phyloP scores from a whole-genome alignment of 1,140 invertebrate species.

The Leptopilina clavipes region DNA sequence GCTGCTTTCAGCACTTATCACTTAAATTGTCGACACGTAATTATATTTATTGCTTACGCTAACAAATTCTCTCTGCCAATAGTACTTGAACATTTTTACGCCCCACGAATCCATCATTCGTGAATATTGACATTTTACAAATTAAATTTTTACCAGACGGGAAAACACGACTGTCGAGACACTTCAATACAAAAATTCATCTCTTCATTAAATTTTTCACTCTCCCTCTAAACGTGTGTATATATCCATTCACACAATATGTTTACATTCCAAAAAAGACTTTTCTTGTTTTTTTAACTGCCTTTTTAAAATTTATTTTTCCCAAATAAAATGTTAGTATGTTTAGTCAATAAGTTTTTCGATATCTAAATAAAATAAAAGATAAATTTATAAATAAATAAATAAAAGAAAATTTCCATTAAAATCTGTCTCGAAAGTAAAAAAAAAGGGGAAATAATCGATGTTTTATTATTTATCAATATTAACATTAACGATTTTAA shows the following conservation, averaged over 20 bases:
- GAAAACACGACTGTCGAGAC: neutral
- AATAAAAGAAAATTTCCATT: no score
- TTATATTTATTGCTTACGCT: conserved; percentile 1
- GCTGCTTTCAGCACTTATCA: neutral
- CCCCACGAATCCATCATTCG: neutral
- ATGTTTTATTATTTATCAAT: neutral
- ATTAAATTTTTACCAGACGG: conserved; percentile 1
- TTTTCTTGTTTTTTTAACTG: no score
- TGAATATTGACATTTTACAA: neutral
- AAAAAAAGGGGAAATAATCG: neutral
- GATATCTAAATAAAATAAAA: no score
- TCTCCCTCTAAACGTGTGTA: neutral
- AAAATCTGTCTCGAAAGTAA: no score
- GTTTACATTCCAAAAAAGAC: no score
- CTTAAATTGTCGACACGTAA: neutral
- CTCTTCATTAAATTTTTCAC: neutral
- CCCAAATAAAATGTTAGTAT: no score
- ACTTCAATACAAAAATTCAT: conserved; percentile 2
- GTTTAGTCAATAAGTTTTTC: no score
- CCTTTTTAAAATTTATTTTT: no score
- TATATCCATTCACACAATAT: neutral
- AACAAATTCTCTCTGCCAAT: conserved; percentile 6
- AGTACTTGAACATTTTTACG: neutral
- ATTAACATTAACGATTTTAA: neutral
- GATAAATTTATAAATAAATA: no score